Conservation (phyloP, 2,797 vertebrate species). For the Mionectes olivaceus region DNA sequence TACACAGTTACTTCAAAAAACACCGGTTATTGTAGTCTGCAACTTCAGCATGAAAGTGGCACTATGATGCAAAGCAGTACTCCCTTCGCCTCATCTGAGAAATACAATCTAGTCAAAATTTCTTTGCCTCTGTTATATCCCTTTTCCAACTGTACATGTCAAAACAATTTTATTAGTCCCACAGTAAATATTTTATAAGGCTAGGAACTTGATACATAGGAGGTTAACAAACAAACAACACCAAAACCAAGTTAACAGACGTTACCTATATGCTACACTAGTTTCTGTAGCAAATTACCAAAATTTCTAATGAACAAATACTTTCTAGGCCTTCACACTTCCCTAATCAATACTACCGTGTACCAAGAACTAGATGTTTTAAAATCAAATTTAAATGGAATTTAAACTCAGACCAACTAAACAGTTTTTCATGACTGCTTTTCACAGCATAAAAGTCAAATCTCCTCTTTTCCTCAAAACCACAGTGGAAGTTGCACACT, state of each 20-base stretch:
- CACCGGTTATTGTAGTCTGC: neutral
- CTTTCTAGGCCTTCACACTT: neutral
- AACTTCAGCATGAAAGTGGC: neutral
- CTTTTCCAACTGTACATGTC: neutral
- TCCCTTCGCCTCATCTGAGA: neutral
- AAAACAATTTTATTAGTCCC: neutral
- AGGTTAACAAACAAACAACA: neutral
- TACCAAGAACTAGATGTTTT: neutral
- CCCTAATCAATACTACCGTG: neutral
- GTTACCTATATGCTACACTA: neutral
- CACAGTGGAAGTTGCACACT: neutral
- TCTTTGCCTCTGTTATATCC: neutral
- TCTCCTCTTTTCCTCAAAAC: neutral
- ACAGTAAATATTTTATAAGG: neutral
- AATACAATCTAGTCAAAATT: neutral
- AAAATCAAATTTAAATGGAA: neutral
- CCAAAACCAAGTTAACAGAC: neutral
- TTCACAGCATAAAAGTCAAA: neutral
- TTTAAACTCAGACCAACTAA: neutral
- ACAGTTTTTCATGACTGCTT: neutral
- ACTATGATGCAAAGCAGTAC: neutral
- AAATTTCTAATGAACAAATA: neutral
- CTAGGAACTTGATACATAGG: rapidly evolving
- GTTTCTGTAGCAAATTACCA: neutral
- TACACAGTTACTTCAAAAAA: neutral